These are phyloP conservation scores for Cynaeus angustus DNA, from an alignment of 2,888 invertebrate genomes.

Conservation along the genomic window DNA sequence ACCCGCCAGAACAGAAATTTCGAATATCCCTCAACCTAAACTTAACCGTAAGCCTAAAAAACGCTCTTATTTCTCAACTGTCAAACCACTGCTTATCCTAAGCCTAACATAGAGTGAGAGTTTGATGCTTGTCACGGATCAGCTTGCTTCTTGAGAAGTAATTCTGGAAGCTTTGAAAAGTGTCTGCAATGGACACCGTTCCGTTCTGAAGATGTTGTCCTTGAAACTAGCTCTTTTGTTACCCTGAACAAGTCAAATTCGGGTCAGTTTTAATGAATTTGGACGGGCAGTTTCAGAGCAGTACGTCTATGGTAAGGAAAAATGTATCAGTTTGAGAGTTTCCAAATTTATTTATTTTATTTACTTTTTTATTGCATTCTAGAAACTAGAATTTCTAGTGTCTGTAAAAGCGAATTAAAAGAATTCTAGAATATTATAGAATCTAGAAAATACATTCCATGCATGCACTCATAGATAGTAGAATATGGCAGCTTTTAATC, in stretches of 20 bases:
- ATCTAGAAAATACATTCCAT: no score
- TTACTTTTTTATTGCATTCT: no score
- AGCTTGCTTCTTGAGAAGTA: constrained; percentile 6
- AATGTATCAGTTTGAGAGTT: no score
- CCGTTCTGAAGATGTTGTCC: constrained; percentile 2
- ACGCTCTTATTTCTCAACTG: background rate
- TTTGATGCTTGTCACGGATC: background rate
- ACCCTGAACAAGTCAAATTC: background rate
- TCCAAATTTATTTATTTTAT: no score
- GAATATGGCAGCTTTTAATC: no score
- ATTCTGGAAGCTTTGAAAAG: no score
- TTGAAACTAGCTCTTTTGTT: background rate
- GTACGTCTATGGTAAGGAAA: background rate
- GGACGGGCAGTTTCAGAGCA: background rate
- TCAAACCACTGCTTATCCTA: constrained; percentile 1
- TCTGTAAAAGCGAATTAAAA: no score
- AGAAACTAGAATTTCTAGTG: no score
- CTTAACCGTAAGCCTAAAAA: background rate
- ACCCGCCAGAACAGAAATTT: background rate
- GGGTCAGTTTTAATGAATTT: background rate
- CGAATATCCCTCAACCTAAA: constrained; percentile 1
- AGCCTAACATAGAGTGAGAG: background rate
- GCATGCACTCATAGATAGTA: no score
- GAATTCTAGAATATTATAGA: no score
- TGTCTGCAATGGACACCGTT: background rate